These are phyloP conservation scores for Serilophus lunatus DNA, from an alignment of 2,113 vertebrate genomes.

Conservation along the genomic window DNA sequence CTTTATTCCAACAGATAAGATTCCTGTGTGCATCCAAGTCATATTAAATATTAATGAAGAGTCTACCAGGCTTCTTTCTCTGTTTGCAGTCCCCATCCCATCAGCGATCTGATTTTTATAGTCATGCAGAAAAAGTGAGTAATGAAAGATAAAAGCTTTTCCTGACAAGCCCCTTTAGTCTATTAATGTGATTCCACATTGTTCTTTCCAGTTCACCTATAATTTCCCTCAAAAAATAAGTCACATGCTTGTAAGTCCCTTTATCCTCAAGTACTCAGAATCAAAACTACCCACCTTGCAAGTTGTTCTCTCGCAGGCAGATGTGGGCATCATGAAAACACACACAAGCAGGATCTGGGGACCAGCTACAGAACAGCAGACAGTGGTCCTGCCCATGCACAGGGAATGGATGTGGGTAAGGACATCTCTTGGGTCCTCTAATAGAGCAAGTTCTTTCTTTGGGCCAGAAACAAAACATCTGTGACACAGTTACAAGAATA, in stretches of 20 bases:
- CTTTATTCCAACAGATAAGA: neutral
- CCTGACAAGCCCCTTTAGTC: neutral
- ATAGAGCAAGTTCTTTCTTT: neutral
- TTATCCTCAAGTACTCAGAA: neutral
- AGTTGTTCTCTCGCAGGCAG: neutral
- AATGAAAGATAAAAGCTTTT: slow-evolving; percentile 11
- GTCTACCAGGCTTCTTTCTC: neutral
- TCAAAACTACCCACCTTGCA: neutral
- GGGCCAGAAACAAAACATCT: neutral
- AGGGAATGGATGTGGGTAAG: rapidly evolving
- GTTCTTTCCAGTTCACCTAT: neutral
- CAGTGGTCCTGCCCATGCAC: neutral
- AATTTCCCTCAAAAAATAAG: neutral
- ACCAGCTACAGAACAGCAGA: neutral
- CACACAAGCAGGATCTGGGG: neutral
- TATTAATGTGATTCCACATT: neutral
- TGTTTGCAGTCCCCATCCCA: neutral
- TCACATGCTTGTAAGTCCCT: neutral
- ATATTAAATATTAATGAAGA: neutral
- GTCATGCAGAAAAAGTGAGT: neutral
- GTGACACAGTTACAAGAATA: neutral
- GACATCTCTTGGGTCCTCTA: neutral
- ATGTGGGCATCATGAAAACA: neutral
- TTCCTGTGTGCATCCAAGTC: neutral
- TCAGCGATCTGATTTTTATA: neutral